These are phyloP conservation scores for Brachyalestes nurse DNA, from an alignment of 2,797 vertebrate species.

Conservation along the genomic window DNA sequence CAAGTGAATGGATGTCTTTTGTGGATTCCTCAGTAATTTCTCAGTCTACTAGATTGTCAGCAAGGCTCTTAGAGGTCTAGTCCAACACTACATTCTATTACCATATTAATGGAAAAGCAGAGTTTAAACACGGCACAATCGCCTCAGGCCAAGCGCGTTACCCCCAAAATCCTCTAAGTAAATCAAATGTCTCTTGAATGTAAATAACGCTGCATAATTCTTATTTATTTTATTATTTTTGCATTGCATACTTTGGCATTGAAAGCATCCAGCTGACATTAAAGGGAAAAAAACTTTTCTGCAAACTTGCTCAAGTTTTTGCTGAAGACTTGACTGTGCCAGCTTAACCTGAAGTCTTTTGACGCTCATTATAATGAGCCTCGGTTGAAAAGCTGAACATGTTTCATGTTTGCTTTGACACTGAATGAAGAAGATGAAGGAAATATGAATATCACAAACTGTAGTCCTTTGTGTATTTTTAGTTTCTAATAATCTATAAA, in stretches of 20 bases:
- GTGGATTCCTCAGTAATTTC: conserved; percentile 1
- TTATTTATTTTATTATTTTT: neutral
- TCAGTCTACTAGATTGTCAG: neutral
- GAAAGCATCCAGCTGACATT: conserved; percentile 14
- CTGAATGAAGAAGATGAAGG: neutral
- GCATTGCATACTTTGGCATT: conserved; percentile 13
- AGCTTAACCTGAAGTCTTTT: conserved; percentile 3
- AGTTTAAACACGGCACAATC: conserved; percentile 36
- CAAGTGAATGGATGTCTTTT: neutral
- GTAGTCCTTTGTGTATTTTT: neutral
- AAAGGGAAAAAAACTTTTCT: neutral
- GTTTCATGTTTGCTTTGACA: conserved; percentile 14
- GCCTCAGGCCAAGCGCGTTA: neutral
- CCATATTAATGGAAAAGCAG: conserved; percentile 31
- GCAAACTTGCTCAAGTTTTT: neutral
- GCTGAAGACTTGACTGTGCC: neutral
- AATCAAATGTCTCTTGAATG: conserved; percentile 16
- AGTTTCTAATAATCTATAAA: neutral
- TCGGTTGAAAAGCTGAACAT: neutral
- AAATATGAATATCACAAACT: neutral
- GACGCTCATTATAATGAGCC: neutral
- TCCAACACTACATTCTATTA: conserved; percentile 32
- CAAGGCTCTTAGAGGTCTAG: conserved; percentile 21
- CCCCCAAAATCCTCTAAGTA: conserved; percentile 19
- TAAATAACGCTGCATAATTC: conserved; percentile 38